phyloP scores from a whole-genome alignment of 2,888 invertebrate genomes.

The Pimpla rufipes region DNA sequence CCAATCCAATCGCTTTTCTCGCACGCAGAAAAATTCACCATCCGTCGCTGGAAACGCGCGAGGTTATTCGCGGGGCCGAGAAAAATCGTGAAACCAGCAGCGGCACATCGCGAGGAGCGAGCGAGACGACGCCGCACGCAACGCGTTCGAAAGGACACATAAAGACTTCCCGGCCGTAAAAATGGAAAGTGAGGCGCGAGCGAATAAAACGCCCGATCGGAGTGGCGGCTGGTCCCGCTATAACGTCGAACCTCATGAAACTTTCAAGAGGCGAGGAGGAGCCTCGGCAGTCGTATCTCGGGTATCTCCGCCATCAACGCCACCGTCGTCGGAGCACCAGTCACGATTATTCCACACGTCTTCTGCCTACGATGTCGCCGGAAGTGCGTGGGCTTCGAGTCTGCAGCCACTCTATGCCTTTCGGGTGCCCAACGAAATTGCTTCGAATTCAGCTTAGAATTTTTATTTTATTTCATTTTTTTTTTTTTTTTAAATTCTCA shows the following conservation, averaged over 20 bases:
- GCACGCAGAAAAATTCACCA: neutral
- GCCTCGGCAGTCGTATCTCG: constrained; percentile 48
- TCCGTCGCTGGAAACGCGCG: neutral
- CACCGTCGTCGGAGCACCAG: constrained; percentile 30
- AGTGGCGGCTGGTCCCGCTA: constrained; percentile 42
- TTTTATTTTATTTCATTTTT: neutral
- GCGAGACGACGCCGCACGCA: constrained; percentile 47
- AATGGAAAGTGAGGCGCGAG: constrained; percentile 78
- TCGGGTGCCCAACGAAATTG: neutral
- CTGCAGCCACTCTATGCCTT: neutral
- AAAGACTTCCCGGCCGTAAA: constrained; percentile 76
- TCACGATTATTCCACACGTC: constrained; percentile 64
- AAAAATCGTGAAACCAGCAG: constrained; percentile 38
- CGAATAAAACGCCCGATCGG: constrained; percentile 80
- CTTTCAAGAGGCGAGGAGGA: constrained; percentile 75
- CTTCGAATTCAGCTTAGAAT: neutral
- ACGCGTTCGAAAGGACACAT: constrained; percentile 69
- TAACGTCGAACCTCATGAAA: constrained; percentile 78
- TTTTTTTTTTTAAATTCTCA: neutral
- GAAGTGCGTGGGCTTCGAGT: constrained; percentile 21
- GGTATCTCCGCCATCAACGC: constrained; percentile 3
- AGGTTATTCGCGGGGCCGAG: neutral
- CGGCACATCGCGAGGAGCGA: constrained; percentile 22
- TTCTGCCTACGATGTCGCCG: constrained; percentile 21
- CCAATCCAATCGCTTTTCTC: neutral